Conservation (phyloP, 2,888 invertebrate species). For the Teleiodes luculella region DNA sequence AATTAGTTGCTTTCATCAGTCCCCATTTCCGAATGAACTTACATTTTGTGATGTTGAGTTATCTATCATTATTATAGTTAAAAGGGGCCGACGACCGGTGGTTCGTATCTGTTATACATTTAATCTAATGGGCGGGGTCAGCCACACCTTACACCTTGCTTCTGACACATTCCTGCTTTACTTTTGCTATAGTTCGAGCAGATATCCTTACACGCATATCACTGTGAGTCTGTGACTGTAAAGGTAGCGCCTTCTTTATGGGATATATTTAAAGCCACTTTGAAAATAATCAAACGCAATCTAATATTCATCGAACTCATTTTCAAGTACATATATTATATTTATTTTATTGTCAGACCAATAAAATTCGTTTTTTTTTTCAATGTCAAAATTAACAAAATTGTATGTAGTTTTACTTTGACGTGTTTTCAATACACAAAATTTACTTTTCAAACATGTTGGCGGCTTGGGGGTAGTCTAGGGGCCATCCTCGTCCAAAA, state of each 20-base stretch:
- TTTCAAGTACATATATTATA: too few relatives aligned
- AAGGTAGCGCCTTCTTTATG: conserved; percentile 40
- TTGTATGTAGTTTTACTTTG: too few relatives aligned
- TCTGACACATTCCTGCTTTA: conserved; percentile 30
- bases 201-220: conserved; percentile 35
- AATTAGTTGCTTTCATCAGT: conserved; percentile 6
- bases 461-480: too few relatives aligned
- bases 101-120: conserved; percentile 32
- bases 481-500: too few relatives aligned
- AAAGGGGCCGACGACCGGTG: conserved; percentile 31
- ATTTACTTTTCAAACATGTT: too few relatives aligned
- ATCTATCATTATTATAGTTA: conserved; percentile 23
- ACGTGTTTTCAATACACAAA: too few relatives aligned
- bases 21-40: conserved; percentile 11
- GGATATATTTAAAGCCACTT: conserved; percentile 50
- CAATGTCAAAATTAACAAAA: too few relatives aligned
- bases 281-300: too few relatives aligned
- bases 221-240: conserved; percentile 27
- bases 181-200: conserved; percentile 20
- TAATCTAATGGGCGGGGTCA: conserved; percentile 36
- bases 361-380: too few relatives aligned
- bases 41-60: conserved; percentile 11
- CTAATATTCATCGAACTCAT: too few relatives aligned
- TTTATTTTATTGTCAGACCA: too few relatives aligned
- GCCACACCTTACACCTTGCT: conserved; percentile 37